Evolutionary conservation across 1,140 invertebrate species (phyloP).

Genomic region (Drosophila biarmipes): DNA sequence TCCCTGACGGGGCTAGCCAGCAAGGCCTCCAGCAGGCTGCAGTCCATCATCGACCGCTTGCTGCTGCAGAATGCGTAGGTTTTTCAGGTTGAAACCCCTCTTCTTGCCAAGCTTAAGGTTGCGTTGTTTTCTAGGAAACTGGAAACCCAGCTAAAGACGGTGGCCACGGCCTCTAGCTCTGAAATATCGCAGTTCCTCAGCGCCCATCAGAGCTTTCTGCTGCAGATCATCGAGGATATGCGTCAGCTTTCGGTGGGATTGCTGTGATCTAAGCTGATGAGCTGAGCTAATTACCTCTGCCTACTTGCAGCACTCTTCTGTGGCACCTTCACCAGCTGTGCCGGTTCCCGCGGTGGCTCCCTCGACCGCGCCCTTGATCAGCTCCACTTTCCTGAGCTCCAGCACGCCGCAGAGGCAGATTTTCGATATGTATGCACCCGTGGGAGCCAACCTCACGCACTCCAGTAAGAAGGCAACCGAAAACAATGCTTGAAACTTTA

Average conservation of each 20-base stretch:
- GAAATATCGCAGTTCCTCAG: constrained; percentile 72
- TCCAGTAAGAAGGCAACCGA: constrained; percentile 55
- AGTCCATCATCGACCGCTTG: constrained; percentile 76
- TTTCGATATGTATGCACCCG: constrained; percentile 62
- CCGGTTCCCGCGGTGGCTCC: neutral
- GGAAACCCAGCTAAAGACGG: constrained; percentile 61
- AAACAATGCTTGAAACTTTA: too few relatives aligned
- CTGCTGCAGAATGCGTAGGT: constrained; percentile 72
- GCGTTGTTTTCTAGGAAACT: constrained; percentile 52
- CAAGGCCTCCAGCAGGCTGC: constrained; percentile 65
- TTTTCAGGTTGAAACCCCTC: neutral
- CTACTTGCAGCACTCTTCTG: constrained; percentile 7
- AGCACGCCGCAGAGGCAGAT: constrained; percentile 60
- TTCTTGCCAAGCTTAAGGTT: neutral
- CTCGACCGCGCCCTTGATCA: constrained; percentile 42
- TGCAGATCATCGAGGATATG: constrained; percentile 81
- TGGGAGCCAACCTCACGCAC: constrained; percentile 73
- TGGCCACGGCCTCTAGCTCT: constrained; percentile 56
- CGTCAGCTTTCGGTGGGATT: constrained; percentile 69
- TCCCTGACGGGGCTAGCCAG: constrained; percentile 72
- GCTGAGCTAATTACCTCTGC: neutral
- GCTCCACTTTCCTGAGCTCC: constrained; percentile 64
- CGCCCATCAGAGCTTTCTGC: constrained; percentile 70
- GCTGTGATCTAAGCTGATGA: too few relatives aligned
- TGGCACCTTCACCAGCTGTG: neutral